A percentile compares a stretch with the other conserved stretches of the same genome.
phyloP scores from a whole-genome alignment of 2,797 vertebrate species.

The Lacerta bilineata region DNA sequence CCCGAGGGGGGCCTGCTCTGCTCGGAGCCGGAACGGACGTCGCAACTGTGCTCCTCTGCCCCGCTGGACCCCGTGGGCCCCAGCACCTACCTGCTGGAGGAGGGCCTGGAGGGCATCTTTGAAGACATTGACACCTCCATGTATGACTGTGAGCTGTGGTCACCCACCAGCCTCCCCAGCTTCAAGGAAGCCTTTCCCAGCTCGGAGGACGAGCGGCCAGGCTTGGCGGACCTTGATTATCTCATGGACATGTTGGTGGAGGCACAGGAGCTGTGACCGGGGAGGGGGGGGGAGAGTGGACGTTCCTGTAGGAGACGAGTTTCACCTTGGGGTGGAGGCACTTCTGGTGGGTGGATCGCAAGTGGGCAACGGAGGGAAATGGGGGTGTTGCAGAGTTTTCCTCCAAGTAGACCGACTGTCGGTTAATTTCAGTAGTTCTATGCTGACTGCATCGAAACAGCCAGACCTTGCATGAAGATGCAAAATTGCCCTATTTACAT shows the following conservation, averaged over 20 bases:
- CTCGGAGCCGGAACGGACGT: conserved; percentile 12
- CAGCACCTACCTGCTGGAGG: conserved; percentile 69
- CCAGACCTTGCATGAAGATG: background rate
- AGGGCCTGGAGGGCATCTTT: conserved; percentile 75
- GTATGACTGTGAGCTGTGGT: conserved; percentile 77
- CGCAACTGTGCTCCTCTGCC: conserved; percentile 31
- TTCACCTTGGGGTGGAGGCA: background rate
- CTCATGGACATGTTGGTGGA: conserved; percentile 77
- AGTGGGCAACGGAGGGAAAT: too few relatives aligned
- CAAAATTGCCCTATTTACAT: too few relatives aligned
- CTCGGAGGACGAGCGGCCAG: conserved; percentile 44
- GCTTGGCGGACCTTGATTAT: conserved; percentile 73
- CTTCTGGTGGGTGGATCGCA: too few relatives aligned
- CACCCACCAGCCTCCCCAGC: conserved; percentile 28
- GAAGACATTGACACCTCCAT: conserved; percentile 80
- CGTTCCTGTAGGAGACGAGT: background rate
- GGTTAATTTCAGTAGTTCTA: too few relatives aligned
- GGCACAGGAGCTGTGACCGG: conserved; percentile 61
- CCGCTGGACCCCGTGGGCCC: conserved; percentile 67
- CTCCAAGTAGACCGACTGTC: too few relatives aligned
- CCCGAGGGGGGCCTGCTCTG: conserved; percentile 21
- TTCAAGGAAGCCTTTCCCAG: conserved; percentile 49
- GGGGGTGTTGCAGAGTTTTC: too few relatives aligned
- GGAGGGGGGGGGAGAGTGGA: background rate
- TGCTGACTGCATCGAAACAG: too few relatives aligned